Evolutionary conservation across 2,797 vertebrate genomes (phyloP).

Genomic region (Scleropages formosus): DNA sequence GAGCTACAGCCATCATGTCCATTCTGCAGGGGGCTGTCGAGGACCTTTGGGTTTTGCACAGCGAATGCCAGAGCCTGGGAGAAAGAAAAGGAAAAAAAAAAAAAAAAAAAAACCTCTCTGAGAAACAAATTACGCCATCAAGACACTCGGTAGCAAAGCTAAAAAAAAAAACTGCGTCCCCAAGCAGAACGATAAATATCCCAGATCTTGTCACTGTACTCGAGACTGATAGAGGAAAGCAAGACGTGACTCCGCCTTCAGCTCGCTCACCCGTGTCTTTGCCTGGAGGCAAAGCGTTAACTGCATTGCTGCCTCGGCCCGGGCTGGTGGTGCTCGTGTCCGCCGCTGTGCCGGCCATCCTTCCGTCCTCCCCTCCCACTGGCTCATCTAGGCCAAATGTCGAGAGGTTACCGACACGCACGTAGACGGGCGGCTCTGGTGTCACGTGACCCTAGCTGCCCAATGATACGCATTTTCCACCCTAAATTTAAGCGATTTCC

Average conservation of each 20-base stretch:
- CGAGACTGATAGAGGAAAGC: not conserved
- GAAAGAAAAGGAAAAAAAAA: slow-evolving; percentile 7
- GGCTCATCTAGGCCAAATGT: slow-evolving; percentile 55
- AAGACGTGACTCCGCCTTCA: too few species aligned
- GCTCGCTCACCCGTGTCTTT: slow-evolving; percentile 43
- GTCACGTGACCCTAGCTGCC: not conserved
- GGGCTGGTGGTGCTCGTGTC: slow-evolving; percentile 4
- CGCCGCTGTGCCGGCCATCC: not conserved
- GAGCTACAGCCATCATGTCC: slow-evolving; percentile 79
- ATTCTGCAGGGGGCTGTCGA: slow-evolving; percentile 81
- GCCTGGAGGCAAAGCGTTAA: not conserved
- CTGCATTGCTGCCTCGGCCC: slow-evolving; percentile 8
- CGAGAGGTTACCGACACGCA: slow-evolving; percentile 3
- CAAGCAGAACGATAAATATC: too few species aligned
- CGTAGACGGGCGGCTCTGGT: not conserved
- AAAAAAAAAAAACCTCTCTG: too few species aligned
- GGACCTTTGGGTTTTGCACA: slow-evolving; percentile 87
- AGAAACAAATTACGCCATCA: not conserved
- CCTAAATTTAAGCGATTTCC: too few species aligned
- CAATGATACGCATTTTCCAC: not conserved
- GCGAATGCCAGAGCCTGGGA: slow-evolving; percentile 84
- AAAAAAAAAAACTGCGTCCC: too few species aligned
- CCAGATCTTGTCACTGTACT: too few species aligned
- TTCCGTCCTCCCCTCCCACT: slow-evolving; percentile 50
- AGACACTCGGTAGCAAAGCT: not conserved